Conservation (phyloP, 2,113 vertebrate genomes). For the Rhinoderma darwinii region DNA sequence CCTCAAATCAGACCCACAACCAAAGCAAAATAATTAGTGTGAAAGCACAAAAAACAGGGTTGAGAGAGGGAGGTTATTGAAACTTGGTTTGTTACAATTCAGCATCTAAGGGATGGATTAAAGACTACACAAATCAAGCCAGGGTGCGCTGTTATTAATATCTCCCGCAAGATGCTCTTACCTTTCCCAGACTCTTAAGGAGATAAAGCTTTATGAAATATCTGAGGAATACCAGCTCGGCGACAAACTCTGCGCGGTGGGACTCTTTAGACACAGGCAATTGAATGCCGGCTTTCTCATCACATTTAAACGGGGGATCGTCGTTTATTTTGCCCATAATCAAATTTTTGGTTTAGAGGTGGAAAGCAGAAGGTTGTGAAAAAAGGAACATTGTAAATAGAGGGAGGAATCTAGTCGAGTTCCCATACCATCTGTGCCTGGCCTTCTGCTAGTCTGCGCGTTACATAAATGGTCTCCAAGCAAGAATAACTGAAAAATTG, state of each 20-base stretch:
- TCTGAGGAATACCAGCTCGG: background rate
- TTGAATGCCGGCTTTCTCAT: background rate
- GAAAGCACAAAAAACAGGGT: conserved; percentile 21
- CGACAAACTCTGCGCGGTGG: background rate
- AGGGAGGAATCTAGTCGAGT: background rate
- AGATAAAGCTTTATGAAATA: conserved; percentile 18
- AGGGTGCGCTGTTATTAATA: conserved; percentile 8
- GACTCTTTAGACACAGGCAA: conserved; percentile 14
- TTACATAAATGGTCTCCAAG: conserved; percentile 38
- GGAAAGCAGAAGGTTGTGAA: conserved; percentile 40
- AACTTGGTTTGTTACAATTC: conserved; percentile 35
- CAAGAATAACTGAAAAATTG: conserved; percentile 23
- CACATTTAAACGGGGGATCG: background rate
- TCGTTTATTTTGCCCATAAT: conserved; percentile 36
- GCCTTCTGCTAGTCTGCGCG: conserved; percentile 27
- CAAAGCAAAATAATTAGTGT: conserved; percentile 46
- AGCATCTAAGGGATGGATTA: conserved; percentile 41
- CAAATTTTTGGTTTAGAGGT: conserved; percentile 35
- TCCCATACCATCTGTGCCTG: conserved; percentile 48
- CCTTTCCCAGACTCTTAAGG: background rate
- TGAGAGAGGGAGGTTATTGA: conserved; percentile 37
- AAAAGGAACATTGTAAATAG: conserved; percentile 23
- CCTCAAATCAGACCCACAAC: conserved; percentile 47
- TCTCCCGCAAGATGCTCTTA: background rate
- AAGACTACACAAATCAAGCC: conserved; percentile 45